Evolutionary conservation across 30 jellyfish, hydroid and myxozoan species (phyloP).

Genomic region (Aurelia sp.): DNA sequence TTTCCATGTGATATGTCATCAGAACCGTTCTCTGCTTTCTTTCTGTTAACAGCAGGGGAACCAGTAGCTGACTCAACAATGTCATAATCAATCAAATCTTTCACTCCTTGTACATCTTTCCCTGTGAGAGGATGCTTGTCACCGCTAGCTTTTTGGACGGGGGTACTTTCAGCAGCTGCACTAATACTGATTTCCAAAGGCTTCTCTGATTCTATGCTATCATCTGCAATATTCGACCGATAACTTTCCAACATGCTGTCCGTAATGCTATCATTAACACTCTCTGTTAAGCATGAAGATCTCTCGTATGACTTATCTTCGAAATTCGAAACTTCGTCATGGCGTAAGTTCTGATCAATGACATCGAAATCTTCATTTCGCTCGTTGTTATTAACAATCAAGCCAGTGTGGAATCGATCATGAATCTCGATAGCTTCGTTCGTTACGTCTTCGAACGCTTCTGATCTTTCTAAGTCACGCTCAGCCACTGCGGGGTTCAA

Average conservation of each 20-base stretch:
- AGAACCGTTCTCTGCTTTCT: not conserved
- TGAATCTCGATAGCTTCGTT: conserved; percentile 91
- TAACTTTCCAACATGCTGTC: conserved; percentile 61
- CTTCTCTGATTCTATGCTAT: conserved; percentile 79
- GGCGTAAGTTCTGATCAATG: conserved; percentile 83
- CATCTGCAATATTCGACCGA: conserved; percentile 50
- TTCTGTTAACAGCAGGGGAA: not conserved
- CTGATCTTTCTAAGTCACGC: conserved; percentile 88
- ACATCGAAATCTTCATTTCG: conserved; percentile 96
- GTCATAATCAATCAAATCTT: conserved; percentile 58
- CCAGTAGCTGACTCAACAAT: conserved; percentile 49
- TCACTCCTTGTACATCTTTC: not conserved
- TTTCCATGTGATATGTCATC: not conserved
- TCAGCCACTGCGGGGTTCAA: conserved; percentile 29
- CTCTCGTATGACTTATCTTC: conserved; percentile 94
- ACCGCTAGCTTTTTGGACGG: not conserved
- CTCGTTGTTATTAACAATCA: conserved; percentile 91
- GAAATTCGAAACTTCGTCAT: conserved; percentile 77
- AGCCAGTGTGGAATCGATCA: conserved; percentile 77
- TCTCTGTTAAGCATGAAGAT: conserved; percentile 53
- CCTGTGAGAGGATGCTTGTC: not conserved
- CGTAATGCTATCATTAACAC: conserved; percentile 42
- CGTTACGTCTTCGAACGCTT: conserved; percentile 90
- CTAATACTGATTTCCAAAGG: conserved; percentile 86
- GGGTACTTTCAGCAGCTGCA: conserved; percentile 13